These are phyloP conservation scores for Myiotriccus ornatus DNA, from an alignment of 2,797 vertebrate genomes.

Conservation along the genomic window DNA sequence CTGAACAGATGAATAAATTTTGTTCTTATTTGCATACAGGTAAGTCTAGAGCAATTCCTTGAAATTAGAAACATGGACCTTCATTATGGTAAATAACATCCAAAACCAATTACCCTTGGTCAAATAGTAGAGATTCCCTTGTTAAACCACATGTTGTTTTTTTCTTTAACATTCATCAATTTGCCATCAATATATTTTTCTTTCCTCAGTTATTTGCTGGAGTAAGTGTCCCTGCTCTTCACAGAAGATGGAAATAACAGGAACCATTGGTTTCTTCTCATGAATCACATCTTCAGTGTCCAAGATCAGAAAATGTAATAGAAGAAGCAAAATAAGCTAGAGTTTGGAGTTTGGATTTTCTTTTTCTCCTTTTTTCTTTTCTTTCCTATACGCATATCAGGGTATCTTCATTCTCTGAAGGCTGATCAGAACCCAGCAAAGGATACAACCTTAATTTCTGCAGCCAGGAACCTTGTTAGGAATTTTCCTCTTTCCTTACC, in stretches of 20 bases:
- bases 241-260: not conserved
- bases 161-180: not conserved
- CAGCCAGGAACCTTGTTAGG: not conserved
- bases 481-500: not conserved
- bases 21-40: not conserved
- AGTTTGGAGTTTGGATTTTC: not conserved
- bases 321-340: not conserved
- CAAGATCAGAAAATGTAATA: not conserved
- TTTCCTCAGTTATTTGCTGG: not conserved
- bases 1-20: not conserved
- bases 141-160: not conserved
- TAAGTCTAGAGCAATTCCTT: not conserved
- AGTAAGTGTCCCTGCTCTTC: not conserved
- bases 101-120: not conserved
- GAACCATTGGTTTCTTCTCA: not conserved
- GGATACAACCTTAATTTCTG: not conserved
- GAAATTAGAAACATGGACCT: not conserved
- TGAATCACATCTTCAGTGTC: fast-evolving
- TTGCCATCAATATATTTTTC: not conserved
- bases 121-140: not conserved
- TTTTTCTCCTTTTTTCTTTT: not conserved
- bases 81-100: not conserved
- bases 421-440: not conserved
- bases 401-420: not conserved
- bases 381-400: not conserved